Percentiles rank a stretch among this genome's conserved stretches.
phyloP scores from a whole-genome alignment of 2,797 vertebrate genomes.

The Telmatherina bonti region DNA sequence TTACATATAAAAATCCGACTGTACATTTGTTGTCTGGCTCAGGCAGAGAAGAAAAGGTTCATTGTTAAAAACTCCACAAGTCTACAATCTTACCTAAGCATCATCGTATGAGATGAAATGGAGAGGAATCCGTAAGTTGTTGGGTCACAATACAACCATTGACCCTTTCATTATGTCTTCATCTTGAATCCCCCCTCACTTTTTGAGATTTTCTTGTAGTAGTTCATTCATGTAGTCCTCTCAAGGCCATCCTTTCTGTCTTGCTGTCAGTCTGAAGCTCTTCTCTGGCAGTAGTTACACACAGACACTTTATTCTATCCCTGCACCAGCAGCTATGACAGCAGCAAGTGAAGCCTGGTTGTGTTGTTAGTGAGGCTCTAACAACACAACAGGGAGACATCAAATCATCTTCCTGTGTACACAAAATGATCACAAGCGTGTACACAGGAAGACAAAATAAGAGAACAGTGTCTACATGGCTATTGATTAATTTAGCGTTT shows the following conservation, averaged over 20 bases:
- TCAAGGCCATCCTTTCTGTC: conserved; percentile 61
- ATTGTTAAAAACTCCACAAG: conserved; percentile 33
- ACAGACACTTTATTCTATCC: conserved; percentile 32
- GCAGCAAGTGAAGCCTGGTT: conserved; percentile 1
- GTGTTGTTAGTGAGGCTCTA: conserved; percentile 36
- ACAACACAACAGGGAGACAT: conserved; percentile 37
- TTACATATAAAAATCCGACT: background rate
- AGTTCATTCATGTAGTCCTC: conserved; percentile 54
- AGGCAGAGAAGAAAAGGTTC: conserved; percentile 20
- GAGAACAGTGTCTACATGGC: conserved; percentile 17
- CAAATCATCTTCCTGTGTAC: conserved; percentile 30
- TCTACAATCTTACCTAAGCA: conserved; percentile 18
- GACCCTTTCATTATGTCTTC: conserved; percentile 53
- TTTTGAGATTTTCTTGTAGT: conserved; percentile 30
- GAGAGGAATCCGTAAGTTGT: conserved; percentile 59
- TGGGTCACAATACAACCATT: conserved; percentile 60
- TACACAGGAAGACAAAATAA: conserved; percentile 49
- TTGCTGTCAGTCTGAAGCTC: conserved; percentile 37
- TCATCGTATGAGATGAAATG: conserved; percentile 65
- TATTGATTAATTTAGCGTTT: conserved; percentile 50
- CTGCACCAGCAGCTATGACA: conserved; percentile 8
- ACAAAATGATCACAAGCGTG: conserved; percentile 11
- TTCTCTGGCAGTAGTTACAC: conserved; percentile 19
- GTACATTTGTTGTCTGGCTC: conserved; percentile 12
- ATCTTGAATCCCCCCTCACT: conserved; percentile 37